Evolutionary conservation across 2,113 vertebrate species (phyloP), one percentile per base, ranked within the genome.

Genomic region (Taurulus bubalis): DNA sequence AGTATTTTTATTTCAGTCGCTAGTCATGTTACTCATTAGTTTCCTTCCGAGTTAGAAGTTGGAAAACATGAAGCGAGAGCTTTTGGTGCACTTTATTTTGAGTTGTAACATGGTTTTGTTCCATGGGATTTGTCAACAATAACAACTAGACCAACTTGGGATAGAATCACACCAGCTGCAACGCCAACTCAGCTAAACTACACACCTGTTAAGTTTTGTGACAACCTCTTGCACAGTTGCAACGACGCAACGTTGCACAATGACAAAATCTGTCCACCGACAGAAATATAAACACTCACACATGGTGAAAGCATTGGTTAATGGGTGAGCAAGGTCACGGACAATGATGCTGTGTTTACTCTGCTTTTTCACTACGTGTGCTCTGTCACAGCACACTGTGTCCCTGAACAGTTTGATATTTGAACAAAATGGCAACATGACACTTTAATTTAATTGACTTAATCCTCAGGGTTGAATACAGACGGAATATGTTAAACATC

Each of bases 21-120:
- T 40, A 40, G 38, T 40, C 38, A 40, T 40, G 36, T 36, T 36
- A 36, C 36, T 36, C 36, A 7, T 36, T 36, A 40, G 38, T 40
- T 40, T 40, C 34, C 34, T 36, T 40, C 8, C 11, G 38, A 40
- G 38, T 40, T 40, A 47, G n/a, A 36, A 22, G 45, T 30, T 40
- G 16, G 16, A 65, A 22, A 75, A 45, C 26, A 55, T 36, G 36
- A n/a, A 70, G 5, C 40, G 16, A 60, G 3, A 32, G 30, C 30
- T 24, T 18, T 16, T 20, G 15, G n/a, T 24, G 22, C 1, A 24
- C n/a, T 55, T 64, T 7, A 16, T 45, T 67, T 81, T 58, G 30
- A 45, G 3, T 56, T 14, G 30, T 82, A 45, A 64, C 59, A 28
- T 64, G 30, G 51, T 34, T 77, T 71, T 58, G 28, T n/a, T 83